Evolutionary conservation across 2,113 vertebrate genomes (phyloP).

Genomic region (Pomatostomus ruficeps): DNA sequence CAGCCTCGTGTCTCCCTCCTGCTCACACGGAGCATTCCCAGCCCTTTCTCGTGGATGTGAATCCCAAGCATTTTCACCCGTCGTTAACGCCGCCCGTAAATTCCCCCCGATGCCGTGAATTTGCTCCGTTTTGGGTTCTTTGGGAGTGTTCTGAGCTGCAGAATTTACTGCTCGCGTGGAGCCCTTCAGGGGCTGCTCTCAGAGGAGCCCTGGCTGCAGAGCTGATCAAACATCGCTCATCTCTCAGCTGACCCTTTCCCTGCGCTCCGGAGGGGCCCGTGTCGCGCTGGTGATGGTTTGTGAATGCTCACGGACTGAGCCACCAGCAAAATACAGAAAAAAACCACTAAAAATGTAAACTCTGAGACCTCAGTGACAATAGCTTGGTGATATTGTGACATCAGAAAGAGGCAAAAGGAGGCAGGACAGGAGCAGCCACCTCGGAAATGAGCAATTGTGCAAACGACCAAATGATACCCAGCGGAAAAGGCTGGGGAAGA

Average conservation of each 20-base stretch:
- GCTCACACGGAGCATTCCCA: background rate
- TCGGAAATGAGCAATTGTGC: constrained; percentile 7
- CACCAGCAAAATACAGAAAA: background rate
- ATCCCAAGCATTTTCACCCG: background rate
- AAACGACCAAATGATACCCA: background rate
- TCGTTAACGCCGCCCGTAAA: background rate
- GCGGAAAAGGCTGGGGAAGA: background rate
- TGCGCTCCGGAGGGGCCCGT: background rate
- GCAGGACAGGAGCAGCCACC: constrained; percentile 14
- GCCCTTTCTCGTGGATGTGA: background rate
- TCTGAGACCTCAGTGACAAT: background rate
- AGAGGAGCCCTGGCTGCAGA: constrained; percentile 10
- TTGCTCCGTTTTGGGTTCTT: background rate
- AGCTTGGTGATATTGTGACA: constrained; percentile 18
- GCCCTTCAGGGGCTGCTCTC: background rate
- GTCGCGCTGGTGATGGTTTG: background rate
- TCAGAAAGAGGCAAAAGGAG: background rate
- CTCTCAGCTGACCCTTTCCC: constrained; percentile 51
- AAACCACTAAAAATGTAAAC: background rate
- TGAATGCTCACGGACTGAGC: constrained; percentile 47
- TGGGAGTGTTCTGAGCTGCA: background rate
- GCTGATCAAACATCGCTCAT: constrained; percentile 50
- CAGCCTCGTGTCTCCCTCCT: background rate
- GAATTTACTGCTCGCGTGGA: constrained; percentile 8
- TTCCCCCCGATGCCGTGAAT: background rate